Evolutionary conservation across 2,888 invertebrate genomes (phyloP).

Genomic region (Gerris lacustris): DNA sequence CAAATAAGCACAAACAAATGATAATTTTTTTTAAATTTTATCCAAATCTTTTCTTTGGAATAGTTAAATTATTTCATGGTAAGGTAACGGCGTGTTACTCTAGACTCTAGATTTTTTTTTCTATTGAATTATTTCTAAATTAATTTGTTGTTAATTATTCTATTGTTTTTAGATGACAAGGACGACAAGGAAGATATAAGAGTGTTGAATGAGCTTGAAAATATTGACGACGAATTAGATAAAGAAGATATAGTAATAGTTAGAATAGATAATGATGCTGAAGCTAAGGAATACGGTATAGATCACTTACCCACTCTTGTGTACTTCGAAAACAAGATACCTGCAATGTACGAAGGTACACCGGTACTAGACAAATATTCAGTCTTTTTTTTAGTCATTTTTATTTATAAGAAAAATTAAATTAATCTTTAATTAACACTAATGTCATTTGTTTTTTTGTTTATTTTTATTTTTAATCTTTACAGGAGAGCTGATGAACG

Average conservation of each 20-base stretch:
- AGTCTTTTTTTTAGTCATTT: not conserved
- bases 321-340: conserved; percentile 84
- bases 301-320: conserved; percentile 74
- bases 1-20: no score
- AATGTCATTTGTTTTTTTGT: not conserved
- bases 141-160: no score
- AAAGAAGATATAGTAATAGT: conserved; percentile 83
- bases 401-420: not conserved
- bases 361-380: not conserved
- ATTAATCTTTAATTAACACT: conserved; percentile 8
- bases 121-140: no score
- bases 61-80: no score
- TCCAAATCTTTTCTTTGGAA: no score
- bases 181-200: conserved; percentile 80
- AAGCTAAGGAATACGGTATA: conserved; percentile 82
- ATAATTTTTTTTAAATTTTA: no score
- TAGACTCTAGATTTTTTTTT: no score
- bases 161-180: conserved; percentile 56
- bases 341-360: conserved; percentile 68
- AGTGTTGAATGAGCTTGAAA: conserved; percentile 77
- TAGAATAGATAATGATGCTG: conserved; percentile 75
- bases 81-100: no score
- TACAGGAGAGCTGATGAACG: conserved; percentile 70
- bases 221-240: conserved; percentile 82
- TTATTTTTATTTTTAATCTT: not conserved